phyloP scores from a whole-genome alignment of 2,113 vertebrate species.

The Arenaria interpres region DNA sequence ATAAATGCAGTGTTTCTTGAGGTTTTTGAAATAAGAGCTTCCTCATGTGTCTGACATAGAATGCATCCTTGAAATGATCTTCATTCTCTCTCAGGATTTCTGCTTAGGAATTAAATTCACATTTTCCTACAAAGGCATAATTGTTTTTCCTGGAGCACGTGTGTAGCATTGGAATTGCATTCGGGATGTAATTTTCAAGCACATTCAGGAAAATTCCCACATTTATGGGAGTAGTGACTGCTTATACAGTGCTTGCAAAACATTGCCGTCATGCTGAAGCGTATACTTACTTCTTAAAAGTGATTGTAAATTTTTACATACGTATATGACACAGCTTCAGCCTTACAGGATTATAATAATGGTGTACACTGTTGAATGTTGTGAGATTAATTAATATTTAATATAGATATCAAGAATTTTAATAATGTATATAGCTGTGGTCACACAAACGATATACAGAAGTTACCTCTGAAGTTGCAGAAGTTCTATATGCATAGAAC shows the following conservation, averaged over 20 bases:
- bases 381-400: not conserved
- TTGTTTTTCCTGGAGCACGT: not conserved
- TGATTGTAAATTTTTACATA: not conserved
- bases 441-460: not conserved
- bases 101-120: not conserved
- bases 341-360: not conserved
- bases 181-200: not conserved
- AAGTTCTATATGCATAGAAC: not conserved
- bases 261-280: not conserved
- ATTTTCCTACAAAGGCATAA: not conserved
- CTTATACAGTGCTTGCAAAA: not conserved
- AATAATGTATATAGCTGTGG: not conserved
- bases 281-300: not conserved
- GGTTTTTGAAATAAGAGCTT: not conserved
- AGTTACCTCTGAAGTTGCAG: not conserved
- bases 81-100: not conserved
- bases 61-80: not conserved
- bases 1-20: not conserved
- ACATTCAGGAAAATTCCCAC: not conserved
- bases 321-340: not conserved
- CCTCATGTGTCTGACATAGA: not conserved
- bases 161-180: not conserved
- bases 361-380: not conserved
- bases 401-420: not conserved
- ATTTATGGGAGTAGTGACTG: not conserved